Evolutionary conservation across 2,113 vertebrate species (phyloP), one percentile per base, ranked within the genome.

Genomic region (Etheostoma spectabile): DNA sequence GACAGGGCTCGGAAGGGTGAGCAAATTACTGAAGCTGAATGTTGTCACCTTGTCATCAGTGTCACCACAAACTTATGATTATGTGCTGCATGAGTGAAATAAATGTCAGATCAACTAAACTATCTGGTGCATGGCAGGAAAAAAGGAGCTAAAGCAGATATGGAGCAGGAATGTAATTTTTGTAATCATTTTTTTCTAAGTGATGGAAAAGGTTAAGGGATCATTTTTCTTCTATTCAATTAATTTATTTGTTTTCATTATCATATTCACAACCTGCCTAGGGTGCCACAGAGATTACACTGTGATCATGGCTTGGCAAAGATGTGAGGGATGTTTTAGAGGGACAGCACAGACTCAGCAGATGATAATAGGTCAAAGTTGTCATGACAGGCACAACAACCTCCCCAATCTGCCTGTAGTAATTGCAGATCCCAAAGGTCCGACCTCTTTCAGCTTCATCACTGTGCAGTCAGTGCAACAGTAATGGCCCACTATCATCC

Each of bases 41-140:
- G 46, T 73, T 86, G 59, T 85, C 79, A 75, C 51, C 49, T 75
- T 84, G 75, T 84, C 76, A 74, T 71, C 35, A 74, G 75, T 86
- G 72, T 75, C 75, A 72, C n/a, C 35, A 14, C 35, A 60, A 79
- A 84, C n/a, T 53, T 48, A 61, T 78, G 62, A 77, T 84, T 76
- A 69, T 64, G 65, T 4, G 7, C 57, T 19, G 53, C 63, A 42
- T 51, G 64, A 75, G 64, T 62, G 71, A 79, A 78, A 79, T 74
- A 53, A 82, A 51, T 49, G 64, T 74, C 59, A 78, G 52, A 77
- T 66, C 78, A 71, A 62, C 53, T 61, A 24, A 66, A 65, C 30
- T 24, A 57, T 74, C n/a, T 33, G 46, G 10, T 30, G 62, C 13
- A 27, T 56, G 56, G 30, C n/a, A n/a, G 8, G 51, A 0, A 4